Evolutionary conservation across 2,113 vertebrate genomes (phyloP).

Genomic region (Leptobrachium leishanense): DNA sequence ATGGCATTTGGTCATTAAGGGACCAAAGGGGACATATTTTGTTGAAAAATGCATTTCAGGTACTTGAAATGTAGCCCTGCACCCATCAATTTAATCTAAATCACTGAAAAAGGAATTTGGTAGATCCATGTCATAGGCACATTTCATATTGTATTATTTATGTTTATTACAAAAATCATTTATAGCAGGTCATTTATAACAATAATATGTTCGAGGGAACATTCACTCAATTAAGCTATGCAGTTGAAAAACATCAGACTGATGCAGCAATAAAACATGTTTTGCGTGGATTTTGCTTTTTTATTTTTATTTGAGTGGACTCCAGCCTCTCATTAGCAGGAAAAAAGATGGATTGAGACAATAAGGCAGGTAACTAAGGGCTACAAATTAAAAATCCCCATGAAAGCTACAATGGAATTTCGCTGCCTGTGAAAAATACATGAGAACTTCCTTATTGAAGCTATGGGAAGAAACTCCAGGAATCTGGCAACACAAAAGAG

Average conservation of each 20-base stretch:
- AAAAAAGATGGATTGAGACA: constrained; percentile 54
- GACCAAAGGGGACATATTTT: constrained; percentile 73
- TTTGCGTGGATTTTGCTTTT: constrained; percentile 60
- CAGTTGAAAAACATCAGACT: constrained; percentile 48
- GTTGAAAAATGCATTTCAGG: constrained; percentile 68
- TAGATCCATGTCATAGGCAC: constrained; percentile 65
- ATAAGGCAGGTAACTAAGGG: constrained; percentile 80
- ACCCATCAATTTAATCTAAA: constrained; percentile 48
- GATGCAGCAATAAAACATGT: constrained; percentile 58
- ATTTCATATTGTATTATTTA: constrained; percentile 68
- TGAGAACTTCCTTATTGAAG: constrained; percentile 73
- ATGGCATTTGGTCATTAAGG: constrained; percentile 68
- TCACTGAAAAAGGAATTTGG: constrained; percentile 68
- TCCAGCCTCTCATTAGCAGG: constrained; percentile 56
- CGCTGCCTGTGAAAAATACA: constrained; percentile 67
- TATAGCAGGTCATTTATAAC: constrained; percentile 66
- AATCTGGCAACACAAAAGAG: constrained; percentile 69
- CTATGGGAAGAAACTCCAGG: constrained; percentile 71
- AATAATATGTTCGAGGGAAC: constrained; percentile 56
- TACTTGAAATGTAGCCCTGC: constrained; percentile 22
- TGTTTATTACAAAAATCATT: constrained; percentile 69
- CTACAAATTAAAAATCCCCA: constrained; percentile 80
- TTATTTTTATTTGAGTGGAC: constrained; percentile 56
- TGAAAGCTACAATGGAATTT: constrained; percentile 75
- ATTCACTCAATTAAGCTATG: constrained; percentile 61